Evolutionary conservation across 2,113 vertebrate genomes (phyloP).

Genomic region (Odocoileus hemionus): DNA sequence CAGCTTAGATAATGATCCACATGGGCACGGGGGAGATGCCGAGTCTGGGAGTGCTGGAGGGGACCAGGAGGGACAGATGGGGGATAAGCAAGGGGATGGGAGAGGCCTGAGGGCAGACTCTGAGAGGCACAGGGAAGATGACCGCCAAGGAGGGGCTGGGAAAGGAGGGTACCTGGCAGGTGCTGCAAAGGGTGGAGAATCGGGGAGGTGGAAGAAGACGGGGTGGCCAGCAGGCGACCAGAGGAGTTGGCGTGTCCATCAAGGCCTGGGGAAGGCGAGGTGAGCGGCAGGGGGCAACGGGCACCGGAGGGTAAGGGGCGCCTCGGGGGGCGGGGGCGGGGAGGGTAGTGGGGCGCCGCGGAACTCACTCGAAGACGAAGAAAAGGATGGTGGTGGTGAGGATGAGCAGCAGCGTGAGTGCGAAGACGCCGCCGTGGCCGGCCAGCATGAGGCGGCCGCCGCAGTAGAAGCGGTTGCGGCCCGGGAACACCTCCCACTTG

Average conservation of each 20-base stretch:
- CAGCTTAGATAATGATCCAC: neutral
- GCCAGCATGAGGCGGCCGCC: slow-evolving; percentile 91
- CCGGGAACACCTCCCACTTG: slow-evolving; percentile 94
- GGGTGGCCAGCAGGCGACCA: neutral
- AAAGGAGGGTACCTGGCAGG: neutral
- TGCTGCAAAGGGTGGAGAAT: neutral
- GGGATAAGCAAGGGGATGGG: neutral
- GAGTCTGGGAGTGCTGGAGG: neutral
- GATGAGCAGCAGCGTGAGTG: slow-evolving; percentile 92
- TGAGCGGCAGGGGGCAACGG: neutral
- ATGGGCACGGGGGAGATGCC: neutral
- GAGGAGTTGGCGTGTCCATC: neutral
- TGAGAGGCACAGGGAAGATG: neutral
- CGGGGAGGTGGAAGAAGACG: neutral
- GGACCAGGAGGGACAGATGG: neutral
- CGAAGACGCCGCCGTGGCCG: slow-evolving; percentile 91
- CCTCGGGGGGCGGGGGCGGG: neutral
- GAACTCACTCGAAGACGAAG: slow-evolving; percentile 95
- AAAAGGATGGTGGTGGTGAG: slow-evolving; percentile 92
- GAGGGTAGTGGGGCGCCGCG: neutral
- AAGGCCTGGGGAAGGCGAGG: neutral
- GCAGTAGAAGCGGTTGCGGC: slow-evolving; percentile 92
- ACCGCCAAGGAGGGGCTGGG: neutral
- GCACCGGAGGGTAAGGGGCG: no score
- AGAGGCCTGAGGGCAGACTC: neutral